Evolutionary conservation across 1,140 invertebrate genomes (phyloP), one percentile per base, ranked within the genome.

Genomic region (Atta cephalotes): DNA sequence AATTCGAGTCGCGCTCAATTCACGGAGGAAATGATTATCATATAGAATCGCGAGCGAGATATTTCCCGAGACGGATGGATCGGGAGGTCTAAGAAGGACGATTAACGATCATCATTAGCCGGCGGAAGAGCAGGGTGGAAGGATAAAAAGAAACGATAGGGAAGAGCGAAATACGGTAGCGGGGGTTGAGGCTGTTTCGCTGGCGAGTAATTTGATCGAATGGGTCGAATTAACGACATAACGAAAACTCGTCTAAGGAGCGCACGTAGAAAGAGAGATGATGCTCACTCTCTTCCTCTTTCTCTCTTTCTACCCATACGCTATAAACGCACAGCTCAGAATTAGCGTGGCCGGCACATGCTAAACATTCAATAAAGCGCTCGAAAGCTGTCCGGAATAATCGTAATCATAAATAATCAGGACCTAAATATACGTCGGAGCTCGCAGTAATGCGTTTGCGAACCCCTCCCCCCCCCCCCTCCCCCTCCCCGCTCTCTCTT

Each of bases 401-500:
- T 94, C 93, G 93, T 95, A 94, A 94, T 94, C 94, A 94, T 95
- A 95, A 95, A 95, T 95, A 94, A 95, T 94, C 93, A 90, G 53
- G 87, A 86, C 92, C 93, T 94, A 94, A 94, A 95, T 94, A 94
- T 95, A 94, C 93, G 93, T 93, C 91, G 91, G 87, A 87, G 91
- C 79, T 74, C 70, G 84, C 90, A 79, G 89, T 92, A 92, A 93
- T 92, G 86, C 70, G 80, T 62, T 58, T 87, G 91, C 85, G 79
- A 74, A 80, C 60, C 28, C 45, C 25, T 5, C 0, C 31, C 45
- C 53, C 31, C 0, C 31, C 45, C 53, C 31, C 6, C 31, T 0
- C 31, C 0, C 6, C 60, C 39, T 51, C 39, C 12, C 81, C 76
- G 25, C 25, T 35, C 49, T 56, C 28, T 77, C 49, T 14, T 5